These are phyloP conservation scores for Acanthosepion lycidas DNA, from an alignment of 2,888 invertebrate genomes.

Conservation along the genomic window DNA sequence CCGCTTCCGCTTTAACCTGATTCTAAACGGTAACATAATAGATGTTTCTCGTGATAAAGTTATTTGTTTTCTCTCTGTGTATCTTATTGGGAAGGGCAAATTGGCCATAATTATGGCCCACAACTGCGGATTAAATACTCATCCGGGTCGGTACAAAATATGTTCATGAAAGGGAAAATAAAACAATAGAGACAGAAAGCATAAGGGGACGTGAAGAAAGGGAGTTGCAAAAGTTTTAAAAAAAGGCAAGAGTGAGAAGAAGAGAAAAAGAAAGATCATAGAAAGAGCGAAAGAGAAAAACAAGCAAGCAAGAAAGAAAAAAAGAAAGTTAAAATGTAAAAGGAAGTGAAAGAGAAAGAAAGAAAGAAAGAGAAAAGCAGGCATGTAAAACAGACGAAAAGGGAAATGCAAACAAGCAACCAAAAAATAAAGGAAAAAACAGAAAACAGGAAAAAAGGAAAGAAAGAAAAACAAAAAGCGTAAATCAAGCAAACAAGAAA, in stretches of 20 bases:
- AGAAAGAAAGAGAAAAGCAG: not conserved
- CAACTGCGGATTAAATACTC: not conserved
- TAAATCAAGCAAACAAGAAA: not conserved
- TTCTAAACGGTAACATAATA: not conserved
- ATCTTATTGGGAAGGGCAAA: not conserved
- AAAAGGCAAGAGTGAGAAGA: not conserved
- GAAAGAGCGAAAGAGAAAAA: not conserved
- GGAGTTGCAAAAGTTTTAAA: not conserved
- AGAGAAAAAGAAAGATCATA: not conserved
- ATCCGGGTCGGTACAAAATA: not conserved
- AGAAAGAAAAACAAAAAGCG: not conserved
- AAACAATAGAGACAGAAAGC: not conserved
- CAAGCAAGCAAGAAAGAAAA: not conserved
- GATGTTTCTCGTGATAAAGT: not conserved
- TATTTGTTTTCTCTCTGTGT: not conserved
- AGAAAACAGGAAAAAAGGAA: not conserved
- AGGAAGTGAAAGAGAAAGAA: not conserved
- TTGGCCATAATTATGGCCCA: not conserved
- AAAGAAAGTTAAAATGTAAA: not conserved
- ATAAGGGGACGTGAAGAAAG: too few species aligned
- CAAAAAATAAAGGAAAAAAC: not conserved
- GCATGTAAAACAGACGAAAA: not conserved
- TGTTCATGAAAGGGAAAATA: not conserved
- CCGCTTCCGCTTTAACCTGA: not conserved
- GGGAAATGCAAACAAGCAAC: not conserved